These are phyloP conservation scores for Copidosoma aretas DNA, from an alignment of 2,888 invertebrate species.

Conservation along the genomic window DNA sequence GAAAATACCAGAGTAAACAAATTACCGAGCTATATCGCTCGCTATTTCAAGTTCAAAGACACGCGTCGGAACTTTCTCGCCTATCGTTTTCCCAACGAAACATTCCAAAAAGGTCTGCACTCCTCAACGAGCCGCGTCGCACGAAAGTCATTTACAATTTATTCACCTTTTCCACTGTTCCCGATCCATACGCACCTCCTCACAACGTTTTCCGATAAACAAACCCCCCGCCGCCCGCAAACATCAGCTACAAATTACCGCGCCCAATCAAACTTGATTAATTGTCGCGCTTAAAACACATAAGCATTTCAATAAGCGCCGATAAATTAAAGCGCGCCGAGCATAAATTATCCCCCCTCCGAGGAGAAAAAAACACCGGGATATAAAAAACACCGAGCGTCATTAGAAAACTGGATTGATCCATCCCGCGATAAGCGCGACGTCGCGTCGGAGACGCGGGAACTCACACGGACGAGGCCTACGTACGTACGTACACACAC, in stretches of 20 bases:
- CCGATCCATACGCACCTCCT: too few relatives aligned
- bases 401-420: constrained; percentile 24
- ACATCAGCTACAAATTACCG: not conserved
- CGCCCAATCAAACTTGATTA: not conserved
- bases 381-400: not conserved
- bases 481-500: constrained; percentile 5
- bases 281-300: not conserved
- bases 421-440: not conserved
- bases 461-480: not conserved
- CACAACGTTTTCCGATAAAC: too few relatives aligned
- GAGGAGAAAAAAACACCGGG: not conserved
- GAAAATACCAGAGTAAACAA: too few relatives aligned
- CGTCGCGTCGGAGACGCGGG: not conserved
- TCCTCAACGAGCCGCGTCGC: too few relatives aligned
- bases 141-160: too few relatives aligned
- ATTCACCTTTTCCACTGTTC: too few relatives aligned
- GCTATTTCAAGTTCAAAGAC: too few relatives aligned
- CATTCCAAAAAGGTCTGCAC: too few relatives aligned
- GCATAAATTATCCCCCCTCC: not conserved
- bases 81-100: too few relatives aligned
- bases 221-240: not conserved
- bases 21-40: too few relatives aligned
- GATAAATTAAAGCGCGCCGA: constrained; percentile 5
- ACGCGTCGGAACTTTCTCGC: too few relatives aligned
- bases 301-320: not conserved